Percentiles rank a stretch among this genome's conserved stretches.
These are phyloP conservation scores for Zeus faber DNA, from an alignment of 2,113 vertebrate genomes.

Conservation along the genomic window DNA sequence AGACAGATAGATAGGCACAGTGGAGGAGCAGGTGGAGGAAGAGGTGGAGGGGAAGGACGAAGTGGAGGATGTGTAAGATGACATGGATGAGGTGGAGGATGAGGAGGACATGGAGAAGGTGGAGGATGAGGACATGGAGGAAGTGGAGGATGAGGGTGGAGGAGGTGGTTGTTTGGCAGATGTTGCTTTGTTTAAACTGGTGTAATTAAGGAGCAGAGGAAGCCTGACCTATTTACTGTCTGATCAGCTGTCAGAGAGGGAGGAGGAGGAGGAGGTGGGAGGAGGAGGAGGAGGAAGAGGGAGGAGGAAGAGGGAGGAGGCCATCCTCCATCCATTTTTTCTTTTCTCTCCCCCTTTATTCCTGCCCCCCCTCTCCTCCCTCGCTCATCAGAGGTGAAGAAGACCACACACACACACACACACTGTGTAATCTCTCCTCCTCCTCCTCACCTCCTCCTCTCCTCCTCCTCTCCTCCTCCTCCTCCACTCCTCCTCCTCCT, in stretches of 20 bases:
- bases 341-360: not conserved
- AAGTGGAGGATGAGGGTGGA: not conserved
- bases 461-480: not conserved
- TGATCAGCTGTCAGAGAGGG: constrained; percentile 53
- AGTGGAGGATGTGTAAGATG: not conserved
- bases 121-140: not conserved
- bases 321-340: not conserved
- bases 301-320: no score
- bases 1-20: not conserved
- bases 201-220: constrained; percentile 57
- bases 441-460: not conserved
- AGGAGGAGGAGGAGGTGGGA: constrained; percentile 33
- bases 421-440: not conserved
- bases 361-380: no score
- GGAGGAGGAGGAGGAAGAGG: no score
- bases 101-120: constrained; percentile 23
- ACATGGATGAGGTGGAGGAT: not conserved
- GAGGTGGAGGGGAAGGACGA: not conserved
- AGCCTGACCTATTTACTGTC: constrained; percentile 67
- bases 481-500: not conserved
- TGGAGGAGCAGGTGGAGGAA: not conserved
- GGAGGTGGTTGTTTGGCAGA: constrained; percentile 46
- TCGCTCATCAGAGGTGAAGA: no score
- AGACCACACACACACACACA: not conserved
- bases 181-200: constrained; percentile 70